Percentiles rank a stretch among this genome's conserved stretches.
These are phyloP conservation scores for Actenoides hombroni DNA, from an alignment of 2,113 vertebrate genomes.

Conservation along the genomic window DNA sequence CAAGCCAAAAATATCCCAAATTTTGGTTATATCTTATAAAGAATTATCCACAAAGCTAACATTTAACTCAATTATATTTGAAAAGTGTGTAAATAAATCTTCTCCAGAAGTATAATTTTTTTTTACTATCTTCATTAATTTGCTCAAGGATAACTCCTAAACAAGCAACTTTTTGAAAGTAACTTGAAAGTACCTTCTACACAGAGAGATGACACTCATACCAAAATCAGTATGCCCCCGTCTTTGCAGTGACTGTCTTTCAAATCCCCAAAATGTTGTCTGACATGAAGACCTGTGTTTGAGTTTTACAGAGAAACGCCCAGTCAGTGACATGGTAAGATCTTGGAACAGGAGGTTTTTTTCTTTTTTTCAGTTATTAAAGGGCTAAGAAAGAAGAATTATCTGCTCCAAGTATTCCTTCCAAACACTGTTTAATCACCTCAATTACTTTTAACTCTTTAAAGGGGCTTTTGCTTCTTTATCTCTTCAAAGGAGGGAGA, in stretches of 20 bases:
- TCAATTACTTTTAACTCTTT: background rate
- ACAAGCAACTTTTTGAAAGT: background rate
- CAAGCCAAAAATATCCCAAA: too few relatives aligned
- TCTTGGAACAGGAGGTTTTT: background rate
- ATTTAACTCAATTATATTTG: background rate
- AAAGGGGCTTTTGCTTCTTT: background rate
- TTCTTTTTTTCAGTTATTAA: background rate
- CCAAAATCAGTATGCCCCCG: background rate
- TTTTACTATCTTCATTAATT: background rate
- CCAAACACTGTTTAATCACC: background rate
- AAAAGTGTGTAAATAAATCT: background rate
- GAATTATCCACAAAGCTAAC: background rate
- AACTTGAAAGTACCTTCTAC: background rate
- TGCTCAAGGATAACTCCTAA: background rate
- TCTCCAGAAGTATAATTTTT: background rate
- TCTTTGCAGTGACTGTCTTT: background rate
- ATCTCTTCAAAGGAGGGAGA: background rate
- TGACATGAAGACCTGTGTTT: background rate
- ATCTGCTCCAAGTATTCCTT: background rate
- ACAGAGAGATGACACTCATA: background rate
- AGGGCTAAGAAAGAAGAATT: background rate
- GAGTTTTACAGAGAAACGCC: background rate
- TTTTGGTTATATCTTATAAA: background rate
- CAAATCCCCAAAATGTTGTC: background rate
- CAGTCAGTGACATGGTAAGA: background rate